Conservation (phyloP, 2,888 invertebrate species). For the Euzophera pinguis region DNA sequence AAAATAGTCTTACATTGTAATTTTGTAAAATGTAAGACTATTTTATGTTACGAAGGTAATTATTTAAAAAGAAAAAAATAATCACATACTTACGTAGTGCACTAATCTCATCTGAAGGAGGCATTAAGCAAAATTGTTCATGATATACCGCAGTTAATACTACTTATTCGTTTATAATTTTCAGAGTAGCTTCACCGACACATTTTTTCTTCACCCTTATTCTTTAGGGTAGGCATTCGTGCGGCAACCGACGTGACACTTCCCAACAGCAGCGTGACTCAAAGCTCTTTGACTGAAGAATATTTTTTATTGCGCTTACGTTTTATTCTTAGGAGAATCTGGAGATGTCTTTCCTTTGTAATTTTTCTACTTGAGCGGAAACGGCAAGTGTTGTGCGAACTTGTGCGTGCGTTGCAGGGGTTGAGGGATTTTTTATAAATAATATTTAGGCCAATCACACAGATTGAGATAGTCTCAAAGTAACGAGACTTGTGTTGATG, state of each 20-base stretch:
- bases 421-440: slow-evolving; percentile 15
- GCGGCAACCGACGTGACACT: slow-evolving; percentile 5
- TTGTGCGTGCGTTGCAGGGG: no score
- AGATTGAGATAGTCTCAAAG: no score
- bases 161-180: not conserved
- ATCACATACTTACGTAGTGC: no score
- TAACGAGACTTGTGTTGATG: no score
- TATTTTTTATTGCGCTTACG: slow-evolving; percentile 45
- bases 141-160: no score
- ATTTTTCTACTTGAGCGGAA: slow-evolving; percentile 28
- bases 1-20: no score
- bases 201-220: slow-evolving; percentile 8
- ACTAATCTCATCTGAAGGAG: no score
- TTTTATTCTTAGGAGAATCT: slow-evolving; percentile 35
- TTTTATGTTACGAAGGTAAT: no score
- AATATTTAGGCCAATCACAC: no score
- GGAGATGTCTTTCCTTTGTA: slow-evolving; percentile 38
- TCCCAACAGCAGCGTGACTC: slow-evolving; percentile 16
- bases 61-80: no score
- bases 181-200: not conserved
- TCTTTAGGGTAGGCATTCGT: not conserved
- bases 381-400: slow-evolving; percentile 29
- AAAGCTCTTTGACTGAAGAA: slow-evolving; percentile 44
- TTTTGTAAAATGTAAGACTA: no score
- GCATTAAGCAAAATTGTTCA: no score